Percentiles rank a stretch among this genome's conserved stretches.
Evolutionary conservation across 1,140 invertebrate genomes (phyloP).

Genomic region (Neodiprion lecontei): DNA sequence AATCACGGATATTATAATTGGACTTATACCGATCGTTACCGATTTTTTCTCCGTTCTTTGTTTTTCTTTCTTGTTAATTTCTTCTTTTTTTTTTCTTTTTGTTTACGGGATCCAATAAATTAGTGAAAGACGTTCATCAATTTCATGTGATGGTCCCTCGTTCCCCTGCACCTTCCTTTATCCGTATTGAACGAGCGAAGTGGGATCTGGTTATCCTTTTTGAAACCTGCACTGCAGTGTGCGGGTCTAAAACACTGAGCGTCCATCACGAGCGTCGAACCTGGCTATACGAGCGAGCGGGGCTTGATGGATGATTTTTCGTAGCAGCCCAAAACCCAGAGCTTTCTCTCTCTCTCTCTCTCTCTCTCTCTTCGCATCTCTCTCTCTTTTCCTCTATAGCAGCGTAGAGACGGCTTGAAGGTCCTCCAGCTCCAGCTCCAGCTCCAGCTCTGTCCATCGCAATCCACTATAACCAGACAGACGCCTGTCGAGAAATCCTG

Average conservation of each 20-base stretch:
- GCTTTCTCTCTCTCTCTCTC: neutral
- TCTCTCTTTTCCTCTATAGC: neutral
- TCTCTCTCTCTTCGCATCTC: neutral
- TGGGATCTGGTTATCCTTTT: neutral
- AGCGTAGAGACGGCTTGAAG: neutral
- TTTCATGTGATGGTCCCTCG: neutral
- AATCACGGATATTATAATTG: slow-evolving; percentile 18
- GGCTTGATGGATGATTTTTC: slow-evolving; percentile 4
- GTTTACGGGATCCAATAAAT: neutral
- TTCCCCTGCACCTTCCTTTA: neutral
- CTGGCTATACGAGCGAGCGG: neutral
- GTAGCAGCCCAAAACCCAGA: neutral
- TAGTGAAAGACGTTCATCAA: slow-evolving; percentile 7
- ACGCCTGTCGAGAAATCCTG: neutral
- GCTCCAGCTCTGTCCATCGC: neutral
- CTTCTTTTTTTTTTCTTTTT: neutral
- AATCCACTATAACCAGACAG: neutral
- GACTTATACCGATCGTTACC: slow-evolving; percentile 11
- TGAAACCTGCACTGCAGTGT: neutral
- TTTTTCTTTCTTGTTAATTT: slow-evolving; percentile 9
- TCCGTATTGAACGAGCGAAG: neutral
- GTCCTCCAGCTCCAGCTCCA: too few relatives aligned
- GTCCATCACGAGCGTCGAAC: slow-evolving; percentile 3
- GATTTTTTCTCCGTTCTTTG: slow-evolving; percentile 11
- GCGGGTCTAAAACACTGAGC: neutral